Percentiles rank a stretch among this genome's conserved stretches.
Evolutionary conservation across 2,797 vertebrate species (phyloP).

Genomic region (Etheostoma nigrum): DNA sequence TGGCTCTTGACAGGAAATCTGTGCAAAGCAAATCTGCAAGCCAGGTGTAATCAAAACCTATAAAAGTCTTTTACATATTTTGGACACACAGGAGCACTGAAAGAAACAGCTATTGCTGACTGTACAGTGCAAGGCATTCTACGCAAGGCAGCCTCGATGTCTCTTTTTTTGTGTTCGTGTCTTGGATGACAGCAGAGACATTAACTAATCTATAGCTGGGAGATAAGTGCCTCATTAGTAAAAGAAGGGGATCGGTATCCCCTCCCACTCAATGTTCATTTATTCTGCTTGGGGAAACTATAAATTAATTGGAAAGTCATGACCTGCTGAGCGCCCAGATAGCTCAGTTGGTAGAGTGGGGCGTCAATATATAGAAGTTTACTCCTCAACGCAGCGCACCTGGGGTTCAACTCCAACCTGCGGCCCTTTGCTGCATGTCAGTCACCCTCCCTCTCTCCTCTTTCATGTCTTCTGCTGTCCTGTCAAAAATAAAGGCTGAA

Average conservation of each 20-base stretch:
- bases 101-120: slow-evolving; percentile 38
- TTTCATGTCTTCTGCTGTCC: too few relatives aligned
- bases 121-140: neutral
- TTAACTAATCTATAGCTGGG: slow-evolving; percentile 65
- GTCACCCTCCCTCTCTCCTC: too few relatives aligned
- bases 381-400: too few relatives aligned
- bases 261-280: slow-evolving; percentile 61
- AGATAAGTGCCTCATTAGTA: slow-evolving; percentile 65
- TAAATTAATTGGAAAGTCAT: slow-evolving; percentile 70
- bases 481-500: too few relatives aligned
- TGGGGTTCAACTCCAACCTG: too few relatives aligned
- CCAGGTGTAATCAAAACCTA: slow-evolving; percentile 38
- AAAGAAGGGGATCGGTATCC: slow-evolving; percentile 63
- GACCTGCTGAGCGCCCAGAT: slow-evolving; percentile 31
- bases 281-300: slow-evolving; percentile 62
- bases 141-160: slow-evolving; percentile 16
- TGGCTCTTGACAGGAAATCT: slow-evolving; percentile 45
- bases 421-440: too few relatives aligned
- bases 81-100: slow-evolving; percentile 2
- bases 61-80: slow-evolving; percentile 23
- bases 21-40: slow-evolving; percentile 41
- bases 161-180: slow-evolving; percentile 1
- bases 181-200: slow-evolving; percentile 38
- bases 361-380: too few relatives aligned
- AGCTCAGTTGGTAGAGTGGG: too few relatives aligned